Base-by-base conservation (phyloP, 2,797 vertebrate genomes). In the Pterois miles region DNA sequence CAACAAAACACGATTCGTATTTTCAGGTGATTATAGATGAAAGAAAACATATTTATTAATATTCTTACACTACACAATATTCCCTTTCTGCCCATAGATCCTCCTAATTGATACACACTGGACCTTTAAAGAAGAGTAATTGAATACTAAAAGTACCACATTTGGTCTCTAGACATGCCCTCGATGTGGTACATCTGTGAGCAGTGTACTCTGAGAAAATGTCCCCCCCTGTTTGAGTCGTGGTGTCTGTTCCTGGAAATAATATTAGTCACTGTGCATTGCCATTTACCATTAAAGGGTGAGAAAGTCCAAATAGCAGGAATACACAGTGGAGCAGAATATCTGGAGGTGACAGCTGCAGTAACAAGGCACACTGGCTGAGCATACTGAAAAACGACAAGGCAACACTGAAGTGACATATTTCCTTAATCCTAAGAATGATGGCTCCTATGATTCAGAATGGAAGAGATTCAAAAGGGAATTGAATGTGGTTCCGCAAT, bases 381-480 rank as follows among this genome's bases (percentile, higher is more conserved):
- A 72, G 38, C 63, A 40, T 16, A 27, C n/a, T 71, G 58, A 70
- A 54, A 62, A 54, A 74, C 25, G 31, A 57, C 59, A 75, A 23
- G 50, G 57, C 16, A 33, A 54, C 67, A 11, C 50, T 52, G 6
- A 74, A 74, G 65, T 66, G 65, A 81, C 65, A 85, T 63, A 59
- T 82, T 76, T 71, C 33, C 52, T 81, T 66, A 77, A 76, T 74
- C 75, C 64, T 50, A 25, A 36, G 16, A 86, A 54, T 54, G 66
- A 86, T 80, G 71, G 81, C 65, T 91, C 13, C 43, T 53, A 36
- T 29, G 57, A 74, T 88, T 86, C 65, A 53, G 73, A 86, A 70
- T 36, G 29, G 50, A 70, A 62, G 38, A 60, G 69, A 72, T 87
- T 76, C 60, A 72, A 63, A 67, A 76, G 25, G 5, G 40, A 82